Base-by-base conservation (phyloP, 2,888 invertebrate species). In the Athrips mouffetella region DNA sequence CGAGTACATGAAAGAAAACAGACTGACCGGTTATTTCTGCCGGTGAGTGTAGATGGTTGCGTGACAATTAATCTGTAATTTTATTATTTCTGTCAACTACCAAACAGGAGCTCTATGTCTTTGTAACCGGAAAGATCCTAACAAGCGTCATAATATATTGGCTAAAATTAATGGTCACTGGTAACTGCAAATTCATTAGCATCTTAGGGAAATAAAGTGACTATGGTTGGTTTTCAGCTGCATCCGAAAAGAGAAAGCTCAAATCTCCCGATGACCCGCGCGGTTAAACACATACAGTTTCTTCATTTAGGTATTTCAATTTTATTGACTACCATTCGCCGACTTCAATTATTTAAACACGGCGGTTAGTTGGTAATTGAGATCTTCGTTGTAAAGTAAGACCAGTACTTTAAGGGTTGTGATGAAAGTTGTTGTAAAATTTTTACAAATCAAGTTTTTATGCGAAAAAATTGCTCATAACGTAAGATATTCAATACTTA, bases 401-500 rank as follows among this genome's bases (percentile, higher is more conserved):
- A 23, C n/a, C 15, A n/a, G 15, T 21, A 21, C 40, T 15, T 25
- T 8, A 25, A 18, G 40, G 25, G 13, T 18, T 15, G 10, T 15
- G n/a, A 44, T 50, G 62, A 62, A 64, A 65, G 61, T 60, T 30
- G 25, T 45, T 31, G 40, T 50, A 51, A 40, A 49, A 23, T 41
- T 10, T 41, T 46, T n/a, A n/a, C n/a, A n/a, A 44, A 60, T 67
- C 63, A 27, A 50, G 65, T 65, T 65, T 54, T 48, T 57, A 46
- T 48, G 45, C 45, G 54, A 54, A 57, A 56, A 33, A 27, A 39
- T 49, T 68, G 69, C 67, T 58, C 40, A n/a, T 53, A n/a, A n/a
- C n/a, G n/a, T n/a, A 44, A 39, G 71, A 62, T 68, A 75, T 58
- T 58, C 52, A 58, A 74, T 58, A 66, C 39, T 16, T n/a, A n/a